Base-by-base conservation (phyloP, 2,888 invertebrate genomes). In the Branchellion lobata region DNA sequence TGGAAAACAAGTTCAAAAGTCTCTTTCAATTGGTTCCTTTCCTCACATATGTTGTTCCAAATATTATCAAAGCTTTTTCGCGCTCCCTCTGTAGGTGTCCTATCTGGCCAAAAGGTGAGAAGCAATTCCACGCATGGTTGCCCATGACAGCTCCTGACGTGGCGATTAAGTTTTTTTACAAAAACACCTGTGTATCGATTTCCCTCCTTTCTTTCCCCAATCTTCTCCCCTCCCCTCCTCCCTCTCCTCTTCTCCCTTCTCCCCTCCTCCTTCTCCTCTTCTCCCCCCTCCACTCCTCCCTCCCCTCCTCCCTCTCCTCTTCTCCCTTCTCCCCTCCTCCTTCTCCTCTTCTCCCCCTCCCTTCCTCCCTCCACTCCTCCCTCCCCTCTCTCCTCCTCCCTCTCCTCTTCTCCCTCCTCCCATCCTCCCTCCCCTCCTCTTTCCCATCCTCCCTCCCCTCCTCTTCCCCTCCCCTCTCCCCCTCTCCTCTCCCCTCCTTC, bases 201-300 rank as follows among this genome's bases (percentile, higher is more conserved):
- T 51, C 21, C 53, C 21, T 21, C 53, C 14, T 73, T 34, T 27
- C 73, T 14, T 34, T 73, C 73, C 33, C 34, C 29, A 18, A n/a
- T n/a, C n/a, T n/a, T n/a, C n/a, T n/a, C n/a, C n/a, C n/a, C n/a
- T n/a, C n/a, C n/a, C n/a, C n/a, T 73, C 34, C 33, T 34, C 29
- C 24, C 33, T 34, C 33, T 24, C 29, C 36, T 73, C 34, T 73
- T 34, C 29, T 34, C 33, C 73, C 33, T 24, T 34, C 36, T 73
- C 34, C 33, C 73, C 29, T 34, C 33, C 73, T 73, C 69, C 27
- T 27, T 68, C 69, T 73, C 34, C 36, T 34, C 34, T 34, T 34
- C 29, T 34, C 33, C 73, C 33, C 27, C 29, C 36, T 73, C 34
- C 33, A 24, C 29, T 34, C 33, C 73, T 34, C 34, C 29, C 36